phyloP scores from a whole-genome alignment of 2,888 invertebrate genomes.

The Dilophus febrilis region DNA sequence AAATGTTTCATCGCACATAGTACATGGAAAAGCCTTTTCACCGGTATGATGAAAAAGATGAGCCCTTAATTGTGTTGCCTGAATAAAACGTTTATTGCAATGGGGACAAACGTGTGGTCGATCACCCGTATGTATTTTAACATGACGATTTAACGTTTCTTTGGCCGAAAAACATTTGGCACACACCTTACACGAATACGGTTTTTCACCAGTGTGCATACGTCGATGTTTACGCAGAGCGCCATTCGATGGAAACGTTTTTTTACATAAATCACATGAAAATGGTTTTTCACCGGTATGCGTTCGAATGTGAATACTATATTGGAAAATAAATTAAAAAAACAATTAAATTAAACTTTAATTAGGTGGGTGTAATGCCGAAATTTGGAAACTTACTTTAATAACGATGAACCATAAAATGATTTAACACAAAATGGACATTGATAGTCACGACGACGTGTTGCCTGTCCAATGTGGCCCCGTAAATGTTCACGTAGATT shows the following conservation, averaged over 20 bases:
- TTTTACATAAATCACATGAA: conserved; percentile 55
- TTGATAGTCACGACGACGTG: conserved; percentile 37
- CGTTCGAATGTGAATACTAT: conserved; percentile 43
- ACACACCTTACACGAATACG: conserved; percentile 53
- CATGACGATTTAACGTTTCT: conserved; percentile 63
- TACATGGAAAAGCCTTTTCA: conserved; percentile 49
- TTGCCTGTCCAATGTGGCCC: conserved; percentile 43
- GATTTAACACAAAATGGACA: conserved; percentile 49
- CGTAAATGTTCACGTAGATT: conserved; percentile 54
- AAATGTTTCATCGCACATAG: conserved; percentile 35
- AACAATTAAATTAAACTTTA: conserved; percentile 12
- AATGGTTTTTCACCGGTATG: conserved; percentile 51
- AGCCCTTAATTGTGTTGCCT: conserved; percentile 58
- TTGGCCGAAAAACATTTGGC: conserved; percentile 61
- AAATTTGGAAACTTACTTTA: conserved; percentile 29
- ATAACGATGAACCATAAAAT: conserved; percentile 41
- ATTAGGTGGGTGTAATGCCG: too few species aligned
- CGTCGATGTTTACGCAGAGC: conserved; percentile 59
- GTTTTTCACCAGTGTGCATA: conserved; percentile 44
- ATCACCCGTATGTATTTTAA: conserved; percentile 41
- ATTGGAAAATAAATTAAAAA: conserved; percentile 5
- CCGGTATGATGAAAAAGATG: conserved; percentile 63
- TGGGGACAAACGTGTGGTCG: conserved; percentile 26
- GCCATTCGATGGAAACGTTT: conserved; percentile 53
- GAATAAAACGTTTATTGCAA: conserved; percentile 70